Evolutionary conservation across 2,113 vertebrate species (phyloP).

Genomic region (Meriones unguiculatus): DNA sequence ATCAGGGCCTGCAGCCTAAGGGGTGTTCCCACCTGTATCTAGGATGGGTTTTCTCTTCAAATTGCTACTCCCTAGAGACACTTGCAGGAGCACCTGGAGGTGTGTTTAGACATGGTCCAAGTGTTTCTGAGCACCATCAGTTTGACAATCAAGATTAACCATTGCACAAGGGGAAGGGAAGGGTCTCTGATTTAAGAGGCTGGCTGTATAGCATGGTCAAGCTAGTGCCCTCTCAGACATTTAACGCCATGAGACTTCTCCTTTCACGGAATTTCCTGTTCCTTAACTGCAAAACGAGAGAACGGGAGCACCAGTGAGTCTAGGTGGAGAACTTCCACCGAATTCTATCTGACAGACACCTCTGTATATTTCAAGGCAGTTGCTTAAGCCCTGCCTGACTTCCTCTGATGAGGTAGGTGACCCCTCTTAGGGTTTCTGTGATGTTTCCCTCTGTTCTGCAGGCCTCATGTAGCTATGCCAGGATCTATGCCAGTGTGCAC

Average conservation of each 20-base stretch:
- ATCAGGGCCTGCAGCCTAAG: not conserved
- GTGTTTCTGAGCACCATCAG: not conserved
- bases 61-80: not conserved
- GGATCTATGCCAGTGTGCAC: not conserved
- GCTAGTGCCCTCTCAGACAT: conserved; percentile 13
- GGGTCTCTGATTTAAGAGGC: not conserved
- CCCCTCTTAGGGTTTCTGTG: not conserved
- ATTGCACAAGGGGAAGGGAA: not conserved
- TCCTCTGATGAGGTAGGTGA: not conserved
- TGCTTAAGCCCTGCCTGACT: not conserved
- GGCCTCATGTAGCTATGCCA: not conserved
- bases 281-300: not conserved
- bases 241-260: not conserved
- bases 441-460: fast-evolving
- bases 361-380: not conserved
- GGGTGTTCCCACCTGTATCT: not conserved
- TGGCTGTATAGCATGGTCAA: not conserved
- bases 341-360: not conserved
- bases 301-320: not conserved
- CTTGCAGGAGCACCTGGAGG: not conserved
- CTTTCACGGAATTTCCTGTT: not conserved
- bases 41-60: too few species aligned
- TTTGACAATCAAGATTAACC: not conserved
- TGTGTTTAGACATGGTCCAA: not conserved
- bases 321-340: not conserved